Percentiles rank a stretch among this genome's conserved stretches.
Conservation (phyloP, 2,797 vertebrate species). For the Oreochromis mossambicus region DNA sequence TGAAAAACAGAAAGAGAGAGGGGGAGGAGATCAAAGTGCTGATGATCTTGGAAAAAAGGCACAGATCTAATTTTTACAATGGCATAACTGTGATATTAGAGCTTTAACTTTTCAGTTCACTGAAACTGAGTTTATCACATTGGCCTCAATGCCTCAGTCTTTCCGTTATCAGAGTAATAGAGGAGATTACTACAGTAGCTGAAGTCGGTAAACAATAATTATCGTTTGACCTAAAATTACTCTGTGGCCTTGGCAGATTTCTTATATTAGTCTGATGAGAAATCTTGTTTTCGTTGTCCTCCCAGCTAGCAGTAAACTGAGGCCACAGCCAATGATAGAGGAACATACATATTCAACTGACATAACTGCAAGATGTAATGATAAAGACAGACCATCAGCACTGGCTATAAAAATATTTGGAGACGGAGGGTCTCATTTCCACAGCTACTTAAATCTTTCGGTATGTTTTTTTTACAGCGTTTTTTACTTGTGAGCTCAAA, state of each 20-base stretch:
- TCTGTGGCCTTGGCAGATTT: background rate
- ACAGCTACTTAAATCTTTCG: background rate
- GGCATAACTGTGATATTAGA: background rate
- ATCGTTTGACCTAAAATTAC: slow-evolving; percentile 13
- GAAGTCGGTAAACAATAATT: background rate
- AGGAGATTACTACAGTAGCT: background rate
- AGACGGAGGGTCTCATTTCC: background rate
- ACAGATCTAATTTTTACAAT: background rate
- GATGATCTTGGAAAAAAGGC: background rate
- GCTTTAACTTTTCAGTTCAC: background rate
- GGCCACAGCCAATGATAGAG: background rate
- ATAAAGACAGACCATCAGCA: background rate
- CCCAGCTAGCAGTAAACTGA: background rate
- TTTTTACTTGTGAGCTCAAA: background rate
- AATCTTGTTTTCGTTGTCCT: background rate
- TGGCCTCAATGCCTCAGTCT: background rate
- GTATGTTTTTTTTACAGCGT: background rate
- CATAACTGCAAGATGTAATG: slow-evolving; percentile 10
- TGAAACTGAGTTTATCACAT: background rate
- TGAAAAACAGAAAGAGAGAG: background rate
- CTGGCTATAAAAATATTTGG: slow-evolving; percentile 10
- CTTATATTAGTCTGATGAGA: background rate
- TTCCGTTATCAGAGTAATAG: background rate
- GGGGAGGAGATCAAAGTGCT: background rate
- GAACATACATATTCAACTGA: slow-evolving; percentile 14